Conservation (phyloP, 37 sponge, comb jelly and placozoan species). For the Cliona cf. orientalis region DNA sequence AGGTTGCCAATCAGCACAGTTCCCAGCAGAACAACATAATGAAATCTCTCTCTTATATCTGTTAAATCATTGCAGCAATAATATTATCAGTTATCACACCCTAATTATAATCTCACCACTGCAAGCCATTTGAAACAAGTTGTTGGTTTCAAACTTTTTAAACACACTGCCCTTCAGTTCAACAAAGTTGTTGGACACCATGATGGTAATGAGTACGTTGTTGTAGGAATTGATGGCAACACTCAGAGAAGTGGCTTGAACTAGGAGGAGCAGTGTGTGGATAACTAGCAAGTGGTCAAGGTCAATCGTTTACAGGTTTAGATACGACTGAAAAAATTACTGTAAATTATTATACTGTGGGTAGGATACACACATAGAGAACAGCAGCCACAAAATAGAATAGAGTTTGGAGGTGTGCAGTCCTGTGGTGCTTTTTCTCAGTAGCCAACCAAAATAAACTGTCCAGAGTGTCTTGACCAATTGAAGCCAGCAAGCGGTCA, state of each 20-base stretch:
- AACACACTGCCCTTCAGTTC: conserved; percentile 97
- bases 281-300: conserved; percentile 70
- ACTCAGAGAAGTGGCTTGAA: conserved; percentile 86
- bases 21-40: conserved; percentile 62
- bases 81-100: background rate
- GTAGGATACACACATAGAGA: conserved; percentile 52
- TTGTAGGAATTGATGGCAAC: conserved; percentile 97
- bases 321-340: no score
- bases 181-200: conserved; percentile 98
- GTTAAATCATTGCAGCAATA: background rate
- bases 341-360: no score
- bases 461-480: conserved; percentile 89
- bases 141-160: conserved; percentile 91
- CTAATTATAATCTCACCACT: conserved; percentile 63
- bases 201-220: conserved; percentile 72
- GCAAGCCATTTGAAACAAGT: conserved; percentile 94
- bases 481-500: conserved; percentile 78
- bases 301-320: no score
- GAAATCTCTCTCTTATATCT: conserved; percentile 92
- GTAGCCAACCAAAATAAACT: conserved; percentile 75
- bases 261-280: conserved; percentile 70
- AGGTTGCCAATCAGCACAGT: conserved; percentile 80
- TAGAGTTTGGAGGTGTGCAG: conserved; percentile 11
- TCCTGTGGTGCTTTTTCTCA: conserved; percentile 12
- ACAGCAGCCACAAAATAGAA: conserved; percentile 36